These are phyloP conservation scores for Pelodytes ibericus DNA, from an alignment of 2,797 vertebrate species.

Conservation along the genomic window DNA sequence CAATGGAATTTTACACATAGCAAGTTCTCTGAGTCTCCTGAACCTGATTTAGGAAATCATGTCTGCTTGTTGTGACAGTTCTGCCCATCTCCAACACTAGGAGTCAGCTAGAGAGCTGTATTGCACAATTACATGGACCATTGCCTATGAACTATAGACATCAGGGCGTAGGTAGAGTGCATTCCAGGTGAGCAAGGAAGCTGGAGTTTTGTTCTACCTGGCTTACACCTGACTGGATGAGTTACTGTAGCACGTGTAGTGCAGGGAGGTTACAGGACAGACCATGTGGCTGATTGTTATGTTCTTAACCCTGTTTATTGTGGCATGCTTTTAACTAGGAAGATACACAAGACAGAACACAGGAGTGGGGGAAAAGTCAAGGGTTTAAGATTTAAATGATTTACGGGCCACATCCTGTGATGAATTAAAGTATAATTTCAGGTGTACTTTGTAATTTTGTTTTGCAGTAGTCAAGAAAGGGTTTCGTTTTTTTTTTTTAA, in stretches of 20 bases:
- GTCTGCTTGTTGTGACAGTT: conserved; percentile 17
- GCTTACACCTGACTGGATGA: conserved; percentile 38
- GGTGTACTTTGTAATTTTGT: too few relatives aligned
- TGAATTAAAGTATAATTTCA: too few relatives aligned
- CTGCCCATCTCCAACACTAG: conserved; percentile 2
- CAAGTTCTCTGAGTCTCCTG: neutral
- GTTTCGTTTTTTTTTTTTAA: too few relatives aligned
- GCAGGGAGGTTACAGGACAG: conserved; percentile 15
- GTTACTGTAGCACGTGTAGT: conserved; percentile 33
- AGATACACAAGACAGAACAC: too few relatives aligned
- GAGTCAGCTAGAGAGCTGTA: conserved; percentile 1
- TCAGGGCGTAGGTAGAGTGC: conserved; percentile 38
- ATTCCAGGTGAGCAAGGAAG: conserved; percentile 43
- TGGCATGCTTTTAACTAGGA: too few relatives aligned
- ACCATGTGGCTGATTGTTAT: conserved; percentile 39
- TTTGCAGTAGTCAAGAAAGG: too few relatives aligned
- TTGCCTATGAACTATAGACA: conserved; percentile 8
- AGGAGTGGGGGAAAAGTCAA: too few relatives aligned
- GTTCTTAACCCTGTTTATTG: conserved; percentile 21
- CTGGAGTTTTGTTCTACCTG: conserved; percentile 9
- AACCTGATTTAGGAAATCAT: neutral
- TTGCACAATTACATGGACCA: conserved; percentile 33
- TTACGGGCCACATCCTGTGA: too few relatives aligned
- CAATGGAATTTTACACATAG: conserved; percentile 1
- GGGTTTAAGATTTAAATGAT: too few relatives aligned